Evolutionary conservation across 2,113 vertebrate species (phyloP).

Genomic region (Dasyornis broadbenti): DNA sequence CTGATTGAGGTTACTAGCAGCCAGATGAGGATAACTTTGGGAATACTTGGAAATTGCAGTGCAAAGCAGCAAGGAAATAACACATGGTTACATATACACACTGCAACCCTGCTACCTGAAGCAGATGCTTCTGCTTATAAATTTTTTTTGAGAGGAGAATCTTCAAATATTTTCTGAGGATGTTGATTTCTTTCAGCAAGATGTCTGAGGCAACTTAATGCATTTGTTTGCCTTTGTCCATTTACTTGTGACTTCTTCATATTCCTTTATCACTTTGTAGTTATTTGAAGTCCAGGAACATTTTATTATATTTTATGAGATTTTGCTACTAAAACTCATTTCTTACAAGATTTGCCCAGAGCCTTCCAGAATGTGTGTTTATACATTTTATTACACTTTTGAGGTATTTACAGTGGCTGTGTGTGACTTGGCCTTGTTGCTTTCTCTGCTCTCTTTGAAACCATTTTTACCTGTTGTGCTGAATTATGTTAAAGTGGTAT

Average conservation of each 20-base stretch:
- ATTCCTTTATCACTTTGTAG: neutral
- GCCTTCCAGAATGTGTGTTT: neutral
- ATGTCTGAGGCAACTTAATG: neutral
- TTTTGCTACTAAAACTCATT: neutral
- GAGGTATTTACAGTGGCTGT: neutral
- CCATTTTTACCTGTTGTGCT: neutral
- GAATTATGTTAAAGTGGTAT: neutral
- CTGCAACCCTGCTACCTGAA: neutral
- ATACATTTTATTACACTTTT: neutral
- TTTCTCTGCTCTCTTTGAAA: neutral
- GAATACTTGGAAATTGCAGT: neutral
- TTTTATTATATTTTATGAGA: neutral
- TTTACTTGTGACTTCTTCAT: neutral
- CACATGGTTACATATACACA: neutral
- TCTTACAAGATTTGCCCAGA: neutral
- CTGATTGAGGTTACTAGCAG: neutral
- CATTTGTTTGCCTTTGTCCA: neutral
- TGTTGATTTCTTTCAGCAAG: neutral
- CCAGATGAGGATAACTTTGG: neutral
- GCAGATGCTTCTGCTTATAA: neutral
- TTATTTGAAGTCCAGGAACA: neutral
- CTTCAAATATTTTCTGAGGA: neutral
- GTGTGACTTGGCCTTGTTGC: accelerated
- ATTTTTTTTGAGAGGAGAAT: neutral
- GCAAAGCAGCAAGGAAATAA: neutral